Base-by-base conservation (phyloP, 1,140 invertebrate species). In the Oryctes rhinoceros region DNA sequence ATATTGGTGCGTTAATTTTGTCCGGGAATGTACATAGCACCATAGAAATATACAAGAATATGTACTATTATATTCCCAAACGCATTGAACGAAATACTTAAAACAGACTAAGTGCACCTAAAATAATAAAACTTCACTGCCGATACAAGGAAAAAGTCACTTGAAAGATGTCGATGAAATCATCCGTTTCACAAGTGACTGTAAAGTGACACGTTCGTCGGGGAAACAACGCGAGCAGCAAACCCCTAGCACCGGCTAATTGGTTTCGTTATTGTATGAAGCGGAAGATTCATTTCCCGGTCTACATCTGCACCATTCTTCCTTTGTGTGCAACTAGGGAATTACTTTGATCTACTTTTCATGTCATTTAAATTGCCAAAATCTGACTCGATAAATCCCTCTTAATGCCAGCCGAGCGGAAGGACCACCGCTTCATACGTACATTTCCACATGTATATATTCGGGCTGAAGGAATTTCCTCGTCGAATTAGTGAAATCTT, bases 321-420 rank as follows among this genome's bases (percentile, higher is more conserved):
- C 65, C 65, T 71, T 24, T 71, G 65, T 71, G 65, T 71, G 65
- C 65, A 35, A 71, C 24, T 71, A 37, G 65, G 65, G 24, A 71
- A 71, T 71, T 71, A 71, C 65, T 71, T 71, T 71, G 65, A 71
- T 71, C 65, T 71, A 71, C 65, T 71, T 71, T 71, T 71, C 65
- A 71, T 71, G 65, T 71, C 65, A 37, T 71, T 71, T 71, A 71
- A 71, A 71, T 71, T 71, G 65, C 65, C 65, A 71, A 71, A 71
- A 71, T 71, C 65, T 71, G 20, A 71, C 65, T 71, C 65, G 20
- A 71, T 71, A 71, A 71, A 71, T 71, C 65, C 65, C 65, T 71
- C 65, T 35, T 71, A 71, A 71, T 71, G 65, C 35, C 24, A 37
- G 24, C 65, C 11, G 35, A 35, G 65, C 65, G 65, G 65, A 71